Conservation (phyloP, 2,888 invertebrate genomes). For the Noctua fimbriata region DNA sequence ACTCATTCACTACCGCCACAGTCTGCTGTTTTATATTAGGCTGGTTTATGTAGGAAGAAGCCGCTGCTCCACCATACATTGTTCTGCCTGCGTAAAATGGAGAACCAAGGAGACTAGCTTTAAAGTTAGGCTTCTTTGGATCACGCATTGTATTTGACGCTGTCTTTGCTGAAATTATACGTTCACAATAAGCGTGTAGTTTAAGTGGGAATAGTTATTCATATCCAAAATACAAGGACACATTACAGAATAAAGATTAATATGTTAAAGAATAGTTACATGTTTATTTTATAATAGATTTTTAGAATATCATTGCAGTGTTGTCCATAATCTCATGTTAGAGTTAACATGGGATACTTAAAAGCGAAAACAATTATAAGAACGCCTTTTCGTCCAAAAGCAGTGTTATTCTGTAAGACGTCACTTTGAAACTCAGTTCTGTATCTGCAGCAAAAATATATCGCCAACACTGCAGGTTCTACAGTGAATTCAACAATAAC, state of each 20-base stretch:
- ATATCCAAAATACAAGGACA: slow-evolving; percentile 13
- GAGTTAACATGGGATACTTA: slow-evolving; percentile 2
- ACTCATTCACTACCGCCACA: slow-evolving; percentile 73
- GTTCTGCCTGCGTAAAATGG: slow-evolving; percentile 95
- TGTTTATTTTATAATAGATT: slow-evolving; percentile 4
- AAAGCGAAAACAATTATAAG: not conserved
- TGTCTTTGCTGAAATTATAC: slow-evolving; percentile 77
- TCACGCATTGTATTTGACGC: slow-evolving; percentile 80
- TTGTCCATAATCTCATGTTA: not conserved
- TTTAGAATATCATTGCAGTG: not conserved
- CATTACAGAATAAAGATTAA: not conserved
- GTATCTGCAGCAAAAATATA: slow-evolving; percentile 13
- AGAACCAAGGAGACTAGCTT: slow-evolving; percentile 85
- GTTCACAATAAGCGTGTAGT: slow-evolving; percentile 26
- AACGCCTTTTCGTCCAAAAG: not conserved
- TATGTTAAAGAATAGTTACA: slow-evolving; percentile 13
- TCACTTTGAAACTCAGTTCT: not conserved
- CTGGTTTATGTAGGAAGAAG: slow-evolving; percentile 90
- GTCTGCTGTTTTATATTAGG: slow-evolving; percentile 78
- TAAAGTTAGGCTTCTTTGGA: slow-evolving; percentile 80
- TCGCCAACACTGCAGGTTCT: not conserved
- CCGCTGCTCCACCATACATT: slow-evolving; percentile 93
- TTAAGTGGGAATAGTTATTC: slow-evolving; percentile 2
- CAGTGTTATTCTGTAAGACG: slow-evolving; percentile 18
- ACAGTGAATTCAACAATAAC: slow-evolving; percentile 22